phyloP scores from a whole-genome alignment of 2,113 vertebrate species.

The Leucosticte australis region DNA sequence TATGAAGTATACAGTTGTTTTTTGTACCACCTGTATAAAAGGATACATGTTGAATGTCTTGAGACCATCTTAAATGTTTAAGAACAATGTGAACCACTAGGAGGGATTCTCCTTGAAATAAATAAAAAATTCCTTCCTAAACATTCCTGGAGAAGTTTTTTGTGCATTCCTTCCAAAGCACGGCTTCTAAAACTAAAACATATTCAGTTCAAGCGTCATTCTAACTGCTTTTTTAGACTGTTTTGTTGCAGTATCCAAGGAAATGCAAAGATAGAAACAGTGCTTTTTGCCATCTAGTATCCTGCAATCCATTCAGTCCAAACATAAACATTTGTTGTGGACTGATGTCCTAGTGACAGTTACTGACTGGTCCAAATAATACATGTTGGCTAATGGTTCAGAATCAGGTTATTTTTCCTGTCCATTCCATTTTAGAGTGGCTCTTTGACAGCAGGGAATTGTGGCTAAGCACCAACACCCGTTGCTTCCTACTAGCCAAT shows the following conservation, averaged over 20 bases:
- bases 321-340: slow-evolving; percentile 39
- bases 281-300: slow-evolving; percentile 9
- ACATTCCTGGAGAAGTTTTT: not conserved
- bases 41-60: not conserved
- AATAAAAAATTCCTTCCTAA: not conserved
- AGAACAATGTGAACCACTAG: not conserved
- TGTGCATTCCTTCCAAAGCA: not conserved
- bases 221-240: not conserved
- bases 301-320: not conserved
- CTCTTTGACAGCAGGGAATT: not conserved
- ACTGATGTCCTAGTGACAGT: not conserved
- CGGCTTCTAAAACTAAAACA: not conserved
- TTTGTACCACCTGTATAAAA: not conserved
- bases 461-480: not conserved
- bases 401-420: not conserved
- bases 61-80: not conserved
- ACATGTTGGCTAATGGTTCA: not conserved
- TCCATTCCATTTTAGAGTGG: not conserved
- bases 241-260: slow-evolving; percentile 34
- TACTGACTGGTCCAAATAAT: not conserved
- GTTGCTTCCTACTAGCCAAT: not conserved
- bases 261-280: not conserved
- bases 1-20: not conserved
- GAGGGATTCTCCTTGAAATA: not conserved
- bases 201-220: not conserved